A percentile compares a stretch with the other conserved stretches of the same genome.
These are phyloP conservation scores for Dicentrarchus labrax DNA, from an alignment of 2,113 vertebrate species.

Conservation along the genomic window DNA sequence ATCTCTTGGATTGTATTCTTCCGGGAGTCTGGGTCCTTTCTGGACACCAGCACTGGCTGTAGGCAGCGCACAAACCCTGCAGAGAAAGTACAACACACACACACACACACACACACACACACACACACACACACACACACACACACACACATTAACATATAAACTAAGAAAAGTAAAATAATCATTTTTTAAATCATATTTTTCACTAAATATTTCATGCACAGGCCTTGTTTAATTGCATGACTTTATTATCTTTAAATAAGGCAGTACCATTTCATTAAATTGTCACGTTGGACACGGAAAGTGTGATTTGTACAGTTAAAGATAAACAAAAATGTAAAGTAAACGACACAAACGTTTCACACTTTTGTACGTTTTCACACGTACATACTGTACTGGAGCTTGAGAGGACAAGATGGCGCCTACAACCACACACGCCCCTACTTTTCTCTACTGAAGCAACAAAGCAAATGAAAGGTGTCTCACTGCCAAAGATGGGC, in stretches of 20 bases:
- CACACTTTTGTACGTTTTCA: neutral
- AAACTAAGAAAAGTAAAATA: neutral
- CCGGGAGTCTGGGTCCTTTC: slow-evolving; percentile 93
- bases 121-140: too few species aligned
- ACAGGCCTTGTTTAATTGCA: neutral
- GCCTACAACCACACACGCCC: neutral
- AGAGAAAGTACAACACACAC: neutral
- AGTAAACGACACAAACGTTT: neutral
- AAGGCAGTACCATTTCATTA: neutral
- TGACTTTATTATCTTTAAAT: neutral
- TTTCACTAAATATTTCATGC: neutral
- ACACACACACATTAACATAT: neutral
- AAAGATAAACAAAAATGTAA: neutral
- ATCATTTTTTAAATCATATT: neutral
- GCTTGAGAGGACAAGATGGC: neutral
- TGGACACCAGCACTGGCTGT: slow-evolving; percentile 94
- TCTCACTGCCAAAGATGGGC: slow-evolving; percentile 94
- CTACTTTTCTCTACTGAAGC: neutral
- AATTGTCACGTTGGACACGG: neutral
- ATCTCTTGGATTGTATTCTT: slow-evolving; percentile 95
- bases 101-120: too few species aligned
- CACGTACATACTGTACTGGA: neutral
- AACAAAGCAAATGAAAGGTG: neutral
- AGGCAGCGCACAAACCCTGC: slow-evolving; percentile 86
- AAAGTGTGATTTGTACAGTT: slow-evolving; percentile 6